These are phyloP conservation scores for Phalloptychus januarius DNA, from an alignment of 2,797 vertebrate genomes.

Conservation along the genomic window DNA sequence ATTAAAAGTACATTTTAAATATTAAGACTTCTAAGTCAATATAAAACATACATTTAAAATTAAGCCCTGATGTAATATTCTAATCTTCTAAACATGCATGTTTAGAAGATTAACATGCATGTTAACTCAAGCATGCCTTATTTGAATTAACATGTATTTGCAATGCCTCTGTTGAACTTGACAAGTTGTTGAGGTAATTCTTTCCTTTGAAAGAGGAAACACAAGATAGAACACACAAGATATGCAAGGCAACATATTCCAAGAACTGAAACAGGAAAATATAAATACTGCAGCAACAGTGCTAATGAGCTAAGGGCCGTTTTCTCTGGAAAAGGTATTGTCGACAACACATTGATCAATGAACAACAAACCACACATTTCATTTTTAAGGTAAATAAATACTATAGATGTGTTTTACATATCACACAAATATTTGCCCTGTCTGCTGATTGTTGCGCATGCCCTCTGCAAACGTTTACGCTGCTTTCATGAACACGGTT, in stretches of 20 bases:
- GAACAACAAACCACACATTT: not conserved
- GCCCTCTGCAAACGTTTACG: slow-evolving; percentile 9
- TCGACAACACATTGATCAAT: not conserved
- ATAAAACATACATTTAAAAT: not conserved
- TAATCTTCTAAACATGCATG: not conserved
- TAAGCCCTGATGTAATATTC: not conserved
- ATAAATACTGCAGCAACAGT: not conserved
- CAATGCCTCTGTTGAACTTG: not conserved
- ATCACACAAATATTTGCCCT: not conserved
- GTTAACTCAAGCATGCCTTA: not conserved
- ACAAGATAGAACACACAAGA: not conserved
- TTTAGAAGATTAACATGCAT: too few species aligned
- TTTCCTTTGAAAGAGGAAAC: not conserved
- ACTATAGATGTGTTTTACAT: not conserved
- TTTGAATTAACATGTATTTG: not conserved
- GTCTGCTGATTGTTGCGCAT: slow-evolving; percentile 10
- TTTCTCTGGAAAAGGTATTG: not conserved
- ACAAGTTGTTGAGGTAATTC: not conserved
- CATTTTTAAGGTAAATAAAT: not conserved
- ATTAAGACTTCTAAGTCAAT: not conserved
- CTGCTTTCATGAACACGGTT: not conserved
- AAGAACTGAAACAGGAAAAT: not conserved
- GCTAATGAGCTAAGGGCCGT: not conserved
- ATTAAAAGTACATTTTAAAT: not conserved
- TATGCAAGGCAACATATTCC: not conserved